These are phyloP conservation scores for Erebia epiphron DNA, from an alignment of 2,888 invertebrate genomes.

Conservation along the genomic window DNA sequence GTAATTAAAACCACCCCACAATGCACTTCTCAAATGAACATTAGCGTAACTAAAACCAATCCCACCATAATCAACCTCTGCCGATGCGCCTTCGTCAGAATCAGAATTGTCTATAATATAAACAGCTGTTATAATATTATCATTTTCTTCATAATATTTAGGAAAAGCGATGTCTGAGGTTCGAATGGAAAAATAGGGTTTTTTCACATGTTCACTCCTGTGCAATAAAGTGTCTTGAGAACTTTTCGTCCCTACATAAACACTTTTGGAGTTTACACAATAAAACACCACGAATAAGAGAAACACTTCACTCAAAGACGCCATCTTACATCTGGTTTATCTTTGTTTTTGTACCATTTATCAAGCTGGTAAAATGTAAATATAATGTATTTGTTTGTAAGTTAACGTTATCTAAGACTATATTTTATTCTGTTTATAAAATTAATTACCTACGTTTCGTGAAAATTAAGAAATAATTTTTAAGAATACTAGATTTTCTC, in stretches of 20 bases:
- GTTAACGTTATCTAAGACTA: background rate
- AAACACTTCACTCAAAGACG: constrained; percentile 25
- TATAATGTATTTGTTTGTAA: background rate
- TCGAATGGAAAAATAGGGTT: constrained; percentile 44
- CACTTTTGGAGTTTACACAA: constrained; percentile 39
- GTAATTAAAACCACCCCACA: constrained; percentile 54
- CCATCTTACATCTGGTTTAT: constrained; percentile 28
- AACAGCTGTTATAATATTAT: constrained; percentile 48
- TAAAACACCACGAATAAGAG: constrained; percentile 30
- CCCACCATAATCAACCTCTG: constrained; percentile 53
- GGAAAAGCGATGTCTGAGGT: constrained; percentile 51
- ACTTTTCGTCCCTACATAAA: constrained; percentile 43
- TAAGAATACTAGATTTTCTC: background rate
- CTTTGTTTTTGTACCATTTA: background rate
- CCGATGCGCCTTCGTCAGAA: constrained; percentile 43
- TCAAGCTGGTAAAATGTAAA: background rate
- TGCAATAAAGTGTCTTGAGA: constrained; percentile 45
- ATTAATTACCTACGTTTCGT: background rate
- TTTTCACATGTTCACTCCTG: constrained; percentile 47
- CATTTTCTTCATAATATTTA: constrained; percentile 47
- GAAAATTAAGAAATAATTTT: background rate
- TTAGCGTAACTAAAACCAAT: constrained; percentile 50
- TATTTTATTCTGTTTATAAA: background rate
- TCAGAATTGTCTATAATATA: constrained; percentile 44
- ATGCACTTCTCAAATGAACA: constrained; percentile 51